Percentiles rank a stretch among this genome's conserved stretches.
Conservation (phyloP, 2,888 invertebrate species). For the Pharmacophagus antenor region DNA sequence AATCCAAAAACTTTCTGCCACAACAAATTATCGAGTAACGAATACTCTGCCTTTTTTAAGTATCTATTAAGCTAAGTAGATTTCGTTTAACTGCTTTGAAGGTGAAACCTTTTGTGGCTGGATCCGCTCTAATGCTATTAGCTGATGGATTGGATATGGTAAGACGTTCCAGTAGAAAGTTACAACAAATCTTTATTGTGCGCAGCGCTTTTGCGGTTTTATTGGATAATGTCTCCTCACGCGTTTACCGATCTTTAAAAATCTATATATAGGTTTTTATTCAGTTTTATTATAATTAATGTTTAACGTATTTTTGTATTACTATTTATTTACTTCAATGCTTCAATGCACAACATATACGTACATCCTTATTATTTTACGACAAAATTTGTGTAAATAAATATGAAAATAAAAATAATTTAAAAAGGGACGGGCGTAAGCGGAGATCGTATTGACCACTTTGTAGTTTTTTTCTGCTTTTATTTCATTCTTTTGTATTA, state of each 20-base stretch:
- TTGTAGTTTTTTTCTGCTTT: no score
- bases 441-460: no score
- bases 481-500: no score
- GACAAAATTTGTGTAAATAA: no score
- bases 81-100: conserved; percentile 33
- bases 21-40: conserved; percentile 19
- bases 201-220: conserved; percentile 18
- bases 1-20: conserved; percentile 11
- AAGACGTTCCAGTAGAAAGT: conserved; percentile 31
- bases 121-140: conserved; percentile 56
- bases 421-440: no score
- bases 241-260: background rate
- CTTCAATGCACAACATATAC: no score
- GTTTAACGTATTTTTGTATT: no score
- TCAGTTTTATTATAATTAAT: no score
- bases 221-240: conserved; percentile 21
- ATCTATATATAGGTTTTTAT: no score
- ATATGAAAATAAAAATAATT: no score
- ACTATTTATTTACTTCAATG: no score
- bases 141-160: conserved; percentile 44
- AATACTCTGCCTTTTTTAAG: conserved; percentile 26
- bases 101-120: conserved; percentile 57
- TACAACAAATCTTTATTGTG: conserved; percentile 16
- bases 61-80: conserved; percentile 31
- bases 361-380: no score